phyloP scores from a whole-genome alignment of 2,888 invertebrate genomes.

The Polymixis lichenea region DNA sequence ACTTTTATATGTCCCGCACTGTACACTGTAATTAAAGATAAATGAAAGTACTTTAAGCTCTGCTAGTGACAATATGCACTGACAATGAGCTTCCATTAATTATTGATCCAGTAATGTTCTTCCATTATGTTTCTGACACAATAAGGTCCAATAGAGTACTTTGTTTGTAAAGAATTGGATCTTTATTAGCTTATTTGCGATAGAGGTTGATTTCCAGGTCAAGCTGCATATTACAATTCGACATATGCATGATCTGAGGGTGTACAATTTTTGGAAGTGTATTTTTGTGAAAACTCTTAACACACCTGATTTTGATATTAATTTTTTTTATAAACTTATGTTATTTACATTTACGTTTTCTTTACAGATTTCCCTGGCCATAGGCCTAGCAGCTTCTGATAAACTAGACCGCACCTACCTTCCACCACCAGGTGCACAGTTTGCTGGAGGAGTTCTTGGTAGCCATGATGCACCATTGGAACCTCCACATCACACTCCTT shows the following conservation, averaged over 20 bases:
- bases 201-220: slow-evolving; percentile 29
- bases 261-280: no score
- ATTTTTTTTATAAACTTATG: no score
- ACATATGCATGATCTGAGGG: no score
- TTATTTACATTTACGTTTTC: neutral
- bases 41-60: slow-evolving; percentile 35
- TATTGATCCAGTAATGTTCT: slow-evolving; percentile 34
- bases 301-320: no score
- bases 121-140: slow-evolving; percentile 40
- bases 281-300: no score
- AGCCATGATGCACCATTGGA: slow-evolving; percentile 76
- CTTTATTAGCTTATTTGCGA: slow-evolving; percentile 28
- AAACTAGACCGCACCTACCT: slow-evolving; percentile 82
- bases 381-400: slow-evolving; percentile 75
- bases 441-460: slow-evolving; percentile 77
- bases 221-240: neutral
- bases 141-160: slow-evolving; percentile 19
- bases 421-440: slow-evolving; percentile 81
- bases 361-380: slow-evolving; percentile 79
- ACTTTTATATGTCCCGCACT: slow-evolving; percentile 26
- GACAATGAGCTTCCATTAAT: slow-evolving; percentile 29
- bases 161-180: slow-evolving; percentile 1
- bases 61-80: slow-evolving; percentile 36
- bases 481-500: slow-evolving; percentile 66
- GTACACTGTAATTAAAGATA: slow-evolving; percentile 44